phyloP scores from a whole-genome alignment of 2,113 vertebrate species.

The Myxocyprinus asiaticus region DNA sequence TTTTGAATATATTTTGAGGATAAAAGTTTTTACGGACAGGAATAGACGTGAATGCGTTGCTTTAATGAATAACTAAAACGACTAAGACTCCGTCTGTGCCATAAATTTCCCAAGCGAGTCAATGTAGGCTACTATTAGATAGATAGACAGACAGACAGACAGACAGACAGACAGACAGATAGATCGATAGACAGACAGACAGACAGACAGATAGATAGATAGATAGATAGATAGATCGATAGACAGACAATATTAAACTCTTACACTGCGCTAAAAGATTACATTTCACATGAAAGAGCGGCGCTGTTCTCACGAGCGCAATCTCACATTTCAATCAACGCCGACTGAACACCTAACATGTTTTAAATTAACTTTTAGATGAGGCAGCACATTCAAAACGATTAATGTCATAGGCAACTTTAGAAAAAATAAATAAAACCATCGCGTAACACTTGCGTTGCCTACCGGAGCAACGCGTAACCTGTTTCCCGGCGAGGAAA shows the following conservation, averaged over 20 bases:
- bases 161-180: constrained; percentile 27
- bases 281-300: neutral
- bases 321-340: neutral
- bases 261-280: too few species aligned
- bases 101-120: too few species aligned
- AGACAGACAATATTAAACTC: neutral
- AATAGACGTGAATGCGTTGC: neutral
- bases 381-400: neutral
- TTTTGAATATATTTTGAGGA: neutral
- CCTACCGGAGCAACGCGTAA: too few species aligned
- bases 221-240: neutral
- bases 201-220: constrained; percentile 7
- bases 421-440: neutral
- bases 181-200: constrained; percentile 7
- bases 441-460: neutral
- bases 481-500: too few species aligned
- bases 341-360: neutral
- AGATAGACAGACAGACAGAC: neutral
- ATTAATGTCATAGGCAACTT: neutral
- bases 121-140: neutral
- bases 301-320: neutral
- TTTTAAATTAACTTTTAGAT: neutral
- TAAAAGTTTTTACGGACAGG: neutral
- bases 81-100: too few species aligned
- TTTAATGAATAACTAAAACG: constrained; percentile 2